Evolutionary conservation across 2,888 invertebrate species (phyloP).

Genomic region (Heliconius sara): DNA sequence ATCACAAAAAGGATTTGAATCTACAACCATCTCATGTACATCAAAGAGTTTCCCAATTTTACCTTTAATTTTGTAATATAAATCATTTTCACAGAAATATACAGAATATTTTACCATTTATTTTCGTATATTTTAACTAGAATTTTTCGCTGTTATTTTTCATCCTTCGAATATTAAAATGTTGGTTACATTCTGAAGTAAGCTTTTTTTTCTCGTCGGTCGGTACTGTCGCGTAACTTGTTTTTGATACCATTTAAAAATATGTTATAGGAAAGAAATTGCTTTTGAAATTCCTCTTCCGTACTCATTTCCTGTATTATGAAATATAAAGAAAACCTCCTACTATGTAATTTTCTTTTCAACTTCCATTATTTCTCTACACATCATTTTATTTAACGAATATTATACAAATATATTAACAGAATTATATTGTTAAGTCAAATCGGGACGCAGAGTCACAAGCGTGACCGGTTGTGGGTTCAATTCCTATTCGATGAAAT

Average conservation of each 20-base stretch:
- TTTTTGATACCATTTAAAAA: neutral
- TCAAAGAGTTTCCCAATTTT: too few species aligned
- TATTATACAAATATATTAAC: too few species aligned
- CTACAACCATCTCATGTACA: too few species aligned
- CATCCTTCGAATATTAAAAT: slow-evolving; percentile 2
- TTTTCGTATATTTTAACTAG: neutral
- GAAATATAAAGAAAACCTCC: neutral
- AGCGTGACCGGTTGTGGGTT: too few species aligned
- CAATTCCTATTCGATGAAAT: neutral
- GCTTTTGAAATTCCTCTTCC: neutral
- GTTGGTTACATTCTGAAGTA: neutral
- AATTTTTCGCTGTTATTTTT: neutral
- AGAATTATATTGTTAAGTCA: too few species aligned
- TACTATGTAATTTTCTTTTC: neutral
- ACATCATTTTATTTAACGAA: too few species aligned
- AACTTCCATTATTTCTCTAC: too few species aligned
- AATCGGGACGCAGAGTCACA: too few species aligned
- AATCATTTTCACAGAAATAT: too few species aligned
- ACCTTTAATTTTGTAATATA: too few species aligned
- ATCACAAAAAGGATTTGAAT: too few species aligned
- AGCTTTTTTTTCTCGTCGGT: slow-evolving; percentile 5
- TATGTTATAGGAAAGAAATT: neutral
- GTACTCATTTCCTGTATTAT: neutral
- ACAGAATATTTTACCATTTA: neutral
- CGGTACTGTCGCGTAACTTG: neutral